A percentile compares a stretch with the other conserved stretches of the same genome.
phyloP scores from a whole-genome alignment of 2,888 invertebrate species.

The Melolontha melolontha region DNA sequence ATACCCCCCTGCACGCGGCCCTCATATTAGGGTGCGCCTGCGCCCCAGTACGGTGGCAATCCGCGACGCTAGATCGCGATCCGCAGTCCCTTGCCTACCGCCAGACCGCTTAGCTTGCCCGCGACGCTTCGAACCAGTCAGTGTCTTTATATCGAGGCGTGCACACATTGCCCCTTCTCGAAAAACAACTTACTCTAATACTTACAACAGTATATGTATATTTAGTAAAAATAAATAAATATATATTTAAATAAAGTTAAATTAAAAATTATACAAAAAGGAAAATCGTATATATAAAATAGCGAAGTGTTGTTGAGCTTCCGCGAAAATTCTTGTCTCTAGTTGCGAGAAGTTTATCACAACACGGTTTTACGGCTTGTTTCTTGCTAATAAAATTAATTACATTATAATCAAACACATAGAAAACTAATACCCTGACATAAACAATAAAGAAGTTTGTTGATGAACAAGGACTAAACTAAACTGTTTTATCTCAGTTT shows the following conservation, averaged over 20 bases:
- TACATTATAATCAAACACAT: too few relatives aligned
- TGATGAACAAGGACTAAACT: too few relatives aligned
- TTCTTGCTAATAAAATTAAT: conserved; percentile 12
- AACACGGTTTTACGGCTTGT: conserved; percentile 17
- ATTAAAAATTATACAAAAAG: background rate
- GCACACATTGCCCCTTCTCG: conserved; percentile 55
- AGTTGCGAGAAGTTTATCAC: conserved; percentile 29
- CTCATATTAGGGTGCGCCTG: conserved; percentile 42
- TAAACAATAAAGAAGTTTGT: too few relatives aligned
- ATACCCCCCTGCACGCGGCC: background rate
- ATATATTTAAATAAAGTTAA: conserved; percentile 16
- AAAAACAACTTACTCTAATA: conserved; percentile 33
- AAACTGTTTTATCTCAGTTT: too few relatives aligned
- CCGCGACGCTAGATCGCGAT: conserved; percentile 64
- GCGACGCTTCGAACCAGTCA: conserved; percentile 64
- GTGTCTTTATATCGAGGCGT: conserved; percentile 65
- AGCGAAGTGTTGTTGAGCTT: conserved; percentile 41
- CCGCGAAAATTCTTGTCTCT: conserved; percentile 21
- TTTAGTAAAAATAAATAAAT: conserved; percentile 13
- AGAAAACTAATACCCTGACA: too few relatives aligned
- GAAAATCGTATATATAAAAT: conserved; percentile 12
- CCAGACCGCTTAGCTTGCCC: conserved; percentile 67
- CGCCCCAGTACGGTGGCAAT: conserved; percentile 47
- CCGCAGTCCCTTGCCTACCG: conserved; percentile 66
- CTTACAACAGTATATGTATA: conserved; percentile 7